Evolutionary conservation across 2,113 vertebrate genomes (phyloP), one percentile per base, ranked within the genome.

Genomic region (Passer montanus): DNA sequence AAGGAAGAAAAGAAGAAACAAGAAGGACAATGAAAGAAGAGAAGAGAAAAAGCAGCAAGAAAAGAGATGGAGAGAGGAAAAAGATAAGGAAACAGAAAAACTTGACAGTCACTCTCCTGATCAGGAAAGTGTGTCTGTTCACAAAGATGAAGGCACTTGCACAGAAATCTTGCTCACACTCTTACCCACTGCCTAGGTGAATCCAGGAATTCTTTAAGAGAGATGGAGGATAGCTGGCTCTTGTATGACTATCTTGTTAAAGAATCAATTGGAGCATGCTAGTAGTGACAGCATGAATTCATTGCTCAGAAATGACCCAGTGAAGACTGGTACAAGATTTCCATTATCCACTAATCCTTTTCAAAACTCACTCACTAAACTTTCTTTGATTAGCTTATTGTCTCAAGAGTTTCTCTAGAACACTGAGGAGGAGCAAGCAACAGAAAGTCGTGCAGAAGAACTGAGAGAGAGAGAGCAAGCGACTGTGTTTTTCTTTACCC

Each of bases 1-100:
- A 74, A 7, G 24, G 14, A 35, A 46, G 37, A 30, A 41, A 39
- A 60, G 15, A 20, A 13, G 17, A 37, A n/a, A 55, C 0, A 0
- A 67, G 5, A 15, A 58, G 27, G 16, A 31, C 0, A 0, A 20
- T 11, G 19, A 27, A 58, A 66, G 15, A 53, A 23, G 17, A 43
- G 21, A 56, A 28, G 35, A 23, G 4, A 39, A 55, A 27, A 31
- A 52, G 9, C 13, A 19, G 31, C 16, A 24, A 49, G 15, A 62
- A 53, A 69, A 66, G 13, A 64, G 5, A 12, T 9, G 4, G 53
- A 67, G 30, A 50, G 5, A 9, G 12, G 8, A 58, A 78, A 68
- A 78, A 9, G 11, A 31, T 33, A 72, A 12, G 9, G 23, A n/a
- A 82, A 47, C 12, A 1, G 4, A 5, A 15, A 39, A 75, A 73